Conservation (phyloP, 2,888 invertebrate genomes). For the Cantharis lateralis region DNA sequence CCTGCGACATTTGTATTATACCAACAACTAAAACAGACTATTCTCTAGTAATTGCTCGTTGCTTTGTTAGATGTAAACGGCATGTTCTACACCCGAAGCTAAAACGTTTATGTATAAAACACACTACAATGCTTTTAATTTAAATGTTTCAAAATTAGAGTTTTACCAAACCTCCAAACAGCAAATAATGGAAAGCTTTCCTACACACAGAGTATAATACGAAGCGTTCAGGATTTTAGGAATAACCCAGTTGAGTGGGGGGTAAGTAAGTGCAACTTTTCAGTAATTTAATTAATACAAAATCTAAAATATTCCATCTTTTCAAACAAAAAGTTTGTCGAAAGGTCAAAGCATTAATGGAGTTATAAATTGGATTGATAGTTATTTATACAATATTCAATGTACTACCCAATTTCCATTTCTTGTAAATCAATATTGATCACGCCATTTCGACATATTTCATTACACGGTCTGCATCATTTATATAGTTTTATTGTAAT, state of each 20-base stretch:
- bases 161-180: background rate
- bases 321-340: background rate
- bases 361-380: background rate
- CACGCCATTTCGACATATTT: background rate
- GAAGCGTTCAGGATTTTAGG: background rate
- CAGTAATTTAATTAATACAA: background rate
- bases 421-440: background rate
- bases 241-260: background rate
- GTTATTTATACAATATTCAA: background rate
- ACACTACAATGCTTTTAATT: constrained; percentile 26
- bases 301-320: background rate
- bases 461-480: constrained; percentile 8
- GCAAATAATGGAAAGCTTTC: background rate
- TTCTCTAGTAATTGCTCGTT: constrained; percentile 23
- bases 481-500: background rate
- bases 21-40: constrained; percentile 21
- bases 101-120: constrained; percentile 21
- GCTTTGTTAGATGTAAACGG: constrained; percentile 25
- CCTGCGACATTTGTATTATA: constrained; percentile 32
- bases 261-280: background rate
- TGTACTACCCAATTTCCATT: background rate
- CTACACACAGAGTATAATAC: background rate
- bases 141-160: constrained; percentile 14
- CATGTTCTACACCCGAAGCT: constrained; percentile 6
- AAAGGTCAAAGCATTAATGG: background rate